phyloP scores from a whole-genome alignment of 2,797 vertebrate species.

The Sebastes oblongus region DNA sequence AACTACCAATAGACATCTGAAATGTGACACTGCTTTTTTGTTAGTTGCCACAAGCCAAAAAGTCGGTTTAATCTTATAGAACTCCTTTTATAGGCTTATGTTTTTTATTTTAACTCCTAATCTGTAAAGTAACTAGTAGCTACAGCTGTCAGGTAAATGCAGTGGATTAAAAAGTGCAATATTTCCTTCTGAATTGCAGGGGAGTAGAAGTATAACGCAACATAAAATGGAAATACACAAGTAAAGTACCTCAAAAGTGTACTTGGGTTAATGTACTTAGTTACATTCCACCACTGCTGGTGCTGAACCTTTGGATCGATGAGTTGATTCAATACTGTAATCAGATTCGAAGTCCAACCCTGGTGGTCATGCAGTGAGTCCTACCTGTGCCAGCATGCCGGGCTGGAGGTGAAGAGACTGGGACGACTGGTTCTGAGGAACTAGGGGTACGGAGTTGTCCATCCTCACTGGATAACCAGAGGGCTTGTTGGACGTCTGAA shows the following conservation, averaged over 20 bases:
- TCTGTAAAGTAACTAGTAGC: background rate
- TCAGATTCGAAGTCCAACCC: background rate
- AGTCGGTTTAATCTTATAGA: background rate
- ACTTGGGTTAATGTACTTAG: background rate
- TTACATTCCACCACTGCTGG: background rate
- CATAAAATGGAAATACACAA: background rate
- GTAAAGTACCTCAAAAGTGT: background rate
- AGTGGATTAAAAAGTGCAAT: too few relatives aligned
- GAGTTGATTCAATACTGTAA: background rate
- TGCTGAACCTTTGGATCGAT: background rate
- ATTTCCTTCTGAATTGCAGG: too few relatives aligned
- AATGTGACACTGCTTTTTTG: background rate
- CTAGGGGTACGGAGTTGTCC: slow-evolving; percentile 94
- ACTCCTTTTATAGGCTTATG: background rate
- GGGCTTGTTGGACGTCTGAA: slow-evolving; percentile 92
- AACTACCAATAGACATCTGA: background rate
- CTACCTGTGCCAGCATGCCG: slow-evolving; percentile 94
- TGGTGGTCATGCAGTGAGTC: background rate
- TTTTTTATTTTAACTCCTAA: background rate
- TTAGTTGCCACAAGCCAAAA: background rate
- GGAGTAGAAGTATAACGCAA: background rate
- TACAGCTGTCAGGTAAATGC: too few relatives aligned
- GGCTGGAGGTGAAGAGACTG: slow-evolving; percentile 96
- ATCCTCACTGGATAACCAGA: slow-evolving; percentile 95
- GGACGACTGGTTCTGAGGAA: slow-evolving; percentile 92